Base-by-base conservation (phyloP, 1,140 invertebrate species). In the Apolygus lucorum region DNA sequence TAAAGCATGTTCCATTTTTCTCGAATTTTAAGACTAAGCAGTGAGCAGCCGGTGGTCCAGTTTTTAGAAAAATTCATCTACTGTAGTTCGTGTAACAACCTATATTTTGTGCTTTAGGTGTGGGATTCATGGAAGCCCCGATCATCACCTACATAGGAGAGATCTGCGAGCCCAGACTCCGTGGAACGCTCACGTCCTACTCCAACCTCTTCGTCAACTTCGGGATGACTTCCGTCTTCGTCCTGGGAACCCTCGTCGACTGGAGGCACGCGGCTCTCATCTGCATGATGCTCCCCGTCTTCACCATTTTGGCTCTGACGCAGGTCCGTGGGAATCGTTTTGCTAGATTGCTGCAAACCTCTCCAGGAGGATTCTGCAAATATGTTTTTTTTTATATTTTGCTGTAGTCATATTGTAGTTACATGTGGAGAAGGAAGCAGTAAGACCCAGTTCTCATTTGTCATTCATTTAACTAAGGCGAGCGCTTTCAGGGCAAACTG, bases 81-180 rank as follows among this genome's bases (percentile, higher is more conserved):
- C n/a, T n/a, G n/a, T n/a, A n/a, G n/a, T n/a, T n/a, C n/a, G n/a
- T n/a, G n/a, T n/a, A n/a, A n/a, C n/a, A n/a, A n/a, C 25, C 25
- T 28, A 28, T 25, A 0, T 28, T 2, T 24, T 22, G 59, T 59
- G 14, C 63, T 70, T 22, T 62, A 70, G 82, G 83, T n/a, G 79
- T 81, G 17, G 83, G 83, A 0, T 78, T 84, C 14, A 81, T 84
- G 81, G 76, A 77, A 54, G 83, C 82, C 2, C 82, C 83, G 2
- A 81, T 82, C 22, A 78, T 81, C 64, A 79, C 82, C 0, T 84
- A 84, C 70, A 78, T 84, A 2, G 82, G 82, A 2, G 83, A 84
- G 76, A 81, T 84, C 2, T 81, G 80, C 78, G 82, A 79, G 76
- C 76, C 73, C 49, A 24, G 63, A 4, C 63, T 75, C 14, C 28